Evolutionary conservation across 2,797 vertebrate species (phyloP), one percentile per base, ranked within the genome.

Genomic region (Epinephelus malabaricus): DNA sequence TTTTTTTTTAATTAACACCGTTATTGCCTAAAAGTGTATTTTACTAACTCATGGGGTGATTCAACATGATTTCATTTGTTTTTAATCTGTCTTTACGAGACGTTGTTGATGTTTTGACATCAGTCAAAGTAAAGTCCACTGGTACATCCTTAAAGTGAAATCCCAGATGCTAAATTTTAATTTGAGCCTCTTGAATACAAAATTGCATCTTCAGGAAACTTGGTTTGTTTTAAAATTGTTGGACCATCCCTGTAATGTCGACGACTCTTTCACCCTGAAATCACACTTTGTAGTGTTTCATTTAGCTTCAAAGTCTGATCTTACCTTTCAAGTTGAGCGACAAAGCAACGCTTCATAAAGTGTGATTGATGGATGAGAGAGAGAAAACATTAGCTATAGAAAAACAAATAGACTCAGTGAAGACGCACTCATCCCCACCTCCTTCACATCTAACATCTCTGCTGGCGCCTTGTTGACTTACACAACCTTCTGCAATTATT

Each of bases 311-410:
- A 47, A 43, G 3, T 10, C 9, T 12, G 34, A 43, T 10, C 11
- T 43, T 43, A 43, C 9, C 40, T 0, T 18, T n/a, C 18, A 17
- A 18, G 60, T 25, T 54, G 7, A 43, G 50, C 7, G 2, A 19
- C 23, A 38, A 17, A 38, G 5, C 12, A 63, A 1, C 11, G n/a
- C 5, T 5, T n/a, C 1, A 8, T 18, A 3, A 6, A 9, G 76
- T 83, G 71, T 56, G 54, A 66, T 61, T 18, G 17, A 58, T 2
- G 2, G 40, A 15, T 56, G 53, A 60, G 43, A 63, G 2, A 23
- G 7, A 15, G 46, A 47, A 17, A 50, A n/a, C 17, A 4, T 38
- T n/a, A 49, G 15, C 12, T 4, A 0, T n/a, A 8, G 27, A 40
- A 46, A 30, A 68, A 49, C n/a, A 53, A 54, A 45, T 1, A 11